Percentiles rank a stretch among this genome's conserved stretches.
Evolutionary conservation across 2,113 vertebrate species (phyloP).

Genomic region (Lanius ludovicianus): DNA sequence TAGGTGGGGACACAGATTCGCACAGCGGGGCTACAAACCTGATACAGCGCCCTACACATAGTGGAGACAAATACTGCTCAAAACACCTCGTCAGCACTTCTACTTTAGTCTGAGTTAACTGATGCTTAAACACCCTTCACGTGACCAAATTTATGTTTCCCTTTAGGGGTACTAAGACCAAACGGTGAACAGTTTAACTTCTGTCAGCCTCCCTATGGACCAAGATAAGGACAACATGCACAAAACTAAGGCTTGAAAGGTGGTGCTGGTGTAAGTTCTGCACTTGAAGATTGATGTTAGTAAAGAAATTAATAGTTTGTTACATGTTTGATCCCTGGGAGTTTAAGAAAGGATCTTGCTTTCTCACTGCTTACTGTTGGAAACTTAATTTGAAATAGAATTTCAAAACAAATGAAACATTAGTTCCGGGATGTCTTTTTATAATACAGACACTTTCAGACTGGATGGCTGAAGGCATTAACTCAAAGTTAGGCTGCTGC

Average conservation of each 20-base stretch:
- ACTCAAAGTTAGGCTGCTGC: background rate
- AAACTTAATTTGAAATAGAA: background rate
- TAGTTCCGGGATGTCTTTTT: background rate
- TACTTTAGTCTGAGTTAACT: background rate
- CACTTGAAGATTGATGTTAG: background rate
- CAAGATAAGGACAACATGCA: background rate
- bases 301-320: background rate
- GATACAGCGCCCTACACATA: background rate
- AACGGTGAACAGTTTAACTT: background rate
- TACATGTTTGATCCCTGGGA: background rate
- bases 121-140: background rate
- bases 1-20: rapidly evolving
- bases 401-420: background rate
- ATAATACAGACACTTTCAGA: background rate
- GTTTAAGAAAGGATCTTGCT: background rate
- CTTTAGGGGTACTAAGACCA: background rate
- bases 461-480: background rate
- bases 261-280: background rate
- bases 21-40: background rate
- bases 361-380: background rate
- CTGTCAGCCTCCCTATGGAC: background rate
- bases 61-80: background rate
- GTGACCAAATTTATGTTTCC: background rate
- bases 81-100: background rate
- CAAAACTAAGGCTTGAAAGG: background rate